phyloP scores from a whole-genome alignment of 2,888 invertebrate genomes.

The Coelinius sp. region DNA sequence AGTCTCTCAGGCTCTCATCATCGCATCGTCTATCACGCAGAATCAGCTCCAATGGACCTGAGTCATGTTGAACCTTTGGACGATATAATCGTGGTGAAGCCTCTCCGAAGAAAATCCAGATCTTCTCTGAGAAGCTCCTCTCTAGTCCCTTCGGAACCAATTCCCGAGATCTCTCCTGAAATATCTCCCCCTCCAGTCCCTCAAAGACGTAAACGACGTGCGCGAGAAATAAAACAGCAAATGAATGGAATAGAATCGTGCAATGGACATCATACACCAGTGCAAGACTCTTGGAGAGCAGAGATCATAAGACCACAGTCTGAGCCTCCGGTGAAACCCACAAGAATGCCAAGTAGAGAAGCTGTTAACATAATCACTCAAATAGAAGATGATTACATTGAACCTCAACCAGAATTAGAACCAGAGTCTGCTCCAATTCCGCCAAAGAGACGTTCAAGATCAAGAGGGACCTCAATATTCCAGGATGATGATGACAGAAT shows the following conservation, averaged over 20 bases:
- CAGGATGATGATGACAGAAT: slow-evolving; percentile 78
- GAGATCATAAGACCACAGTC: slow-evolving; percentile 40
- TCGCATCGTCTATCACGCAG: slow-evolving; percentile 63
- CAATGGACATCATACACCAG: slow-evolving; percentile 43
- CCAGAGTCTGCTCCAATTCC: slow-evolving; percentile 68
- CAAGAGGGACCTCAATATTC: slow-evolving; percentile 71
- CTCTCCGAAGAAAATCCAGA: slow-evolving; percentile 63
- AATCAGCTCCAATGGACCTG: slow-evolving; percentile 46
- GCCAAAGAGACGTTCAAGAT: slow-evolving; percentile 73
- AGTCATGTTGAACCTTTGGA: slow-evolving; percentile 59
- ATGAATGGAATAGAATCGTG: slow-evolving; percentile 34
- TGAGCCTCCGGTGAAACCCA: slow-evolving; percentile 48
- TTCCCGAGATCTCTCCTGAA: slow-evolving; percentile 21
- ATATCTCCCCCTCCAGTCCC: slow-evolving; percentile 39
- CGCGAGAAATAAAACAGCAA: slow-evolving; percentile 25
- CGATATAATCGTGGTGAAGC: slow-evolving; percentile 66
- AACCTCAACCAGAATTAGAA: slow-evolving; percentile 54
- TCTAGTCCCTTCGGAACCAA: slow-evolving; percentile 42
- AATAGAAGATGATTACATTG: slow-evolving; percentile 77
- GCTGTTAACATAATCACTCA: slow-evolving; percentile 31
- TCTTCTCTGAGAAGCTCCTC: slow-evolving; percentile 61
- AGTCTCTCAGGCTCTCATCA: slow-evolving; percentile 54
- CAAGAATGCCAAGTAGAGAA: slow-evolving; percentile 38
- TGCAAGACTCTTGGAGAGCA: neutral
- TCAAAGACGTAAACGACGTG: slow-evolving; percentile 47